These are phyloP conservation scores for Patiria miniata DNA, from an alignment of 35 echinoderm and acorn worm species.

Conservation along the genomic window DNA sequence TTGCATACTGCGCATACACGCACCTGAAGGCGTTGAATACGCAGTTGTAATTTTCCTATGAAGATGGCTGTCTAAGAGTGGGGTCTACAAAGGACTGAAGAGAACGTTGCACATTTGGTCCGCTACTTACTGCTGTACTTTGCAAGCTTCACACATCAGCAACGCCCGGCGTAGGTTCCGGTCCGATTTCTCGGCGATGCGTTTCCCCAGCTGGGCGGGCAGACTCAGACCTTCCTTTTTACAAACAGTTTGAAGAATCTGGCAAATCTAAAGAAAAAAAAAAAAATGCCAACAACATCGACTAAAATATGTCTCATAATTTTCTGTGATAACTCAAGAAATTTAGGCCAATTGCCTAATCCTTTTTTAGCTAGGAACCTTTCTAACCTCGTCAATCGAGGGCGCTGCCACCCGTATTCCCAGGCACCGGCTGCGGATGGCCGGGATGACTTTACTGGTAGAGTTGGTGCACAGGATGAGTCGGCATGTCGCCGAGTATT, in stretches of 20 bases:
- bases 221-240: slow-evolving; percentile 92
- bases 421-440: slow-evolving; percentile 90
- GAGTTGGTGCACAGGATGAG: slow-evolving; percentile 96
- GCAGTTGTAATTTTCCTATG: too few relatives aligned
- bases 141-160: slow-evolving; percentile 94
- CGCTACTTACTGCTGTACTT: slow-evolving; percentile 97
- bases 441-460: slow-evolving; percentile 98
- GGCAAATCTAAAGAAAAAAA: slow-evolving; percentile 62
- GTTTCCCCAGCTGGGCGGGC: slow-evolving; percentile 67
- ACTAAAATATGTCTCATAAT: background rate
- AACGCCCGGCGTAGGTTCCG: slow-evolving; percentile 86
- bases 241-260: slow-evolving; percentile 87
- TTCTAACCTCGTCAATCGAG: slow-evolving; percentile 76
- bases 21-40: too few relatives aligned
- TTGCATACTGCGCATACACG: too few relatives aligned
- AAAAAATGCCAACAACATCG: background rate
- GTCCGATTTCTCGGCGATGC: slow-evolving; percentile 88
- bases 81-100: background rate
- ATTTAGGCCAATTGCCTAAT: too few relatives aligned
- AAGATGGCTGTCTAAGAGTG: background rate
- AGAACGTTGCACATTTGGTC: background rate
- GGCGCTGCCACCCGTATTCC: slow-evolving; percentile 91
- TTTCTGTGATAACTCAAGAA: too few relatives aligned
- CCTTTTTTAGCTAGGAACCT: too few relatives aligned
- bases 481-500: slow-evolving; percentile 91